phyloP scores from a whole-genome alignment of 2,888 invertebrate genomes.

The Coleophora flavipennella region DNA sequence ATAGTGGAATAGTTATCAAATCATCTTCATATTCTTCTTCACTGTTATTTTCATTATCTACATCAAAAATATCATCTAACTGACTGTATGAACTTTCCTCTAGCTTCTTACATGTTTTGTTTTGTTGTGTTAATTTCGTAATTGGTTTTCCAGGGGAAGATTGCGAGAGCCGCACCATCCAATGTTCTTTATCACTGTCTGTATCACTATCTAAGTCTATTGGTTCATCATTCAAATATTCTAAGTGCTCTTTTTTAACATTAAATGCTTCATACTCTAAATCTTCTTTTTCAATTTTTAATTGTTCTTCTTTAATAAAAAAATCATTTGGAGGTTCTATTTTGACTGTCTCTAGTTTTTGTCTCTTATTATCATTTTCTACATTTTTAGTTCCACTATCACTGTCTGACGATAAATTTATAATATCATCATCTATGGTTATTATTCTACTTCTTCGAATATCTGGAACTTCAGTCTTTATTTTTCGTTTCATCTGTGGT shows the following conservation, averaged over 20 bases:
- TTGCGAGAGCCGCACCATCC: conserved; percentile 68
- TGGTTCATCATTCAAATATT: conserved; percentile 47
- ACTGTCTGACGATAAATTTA: conserved; percentile 40
- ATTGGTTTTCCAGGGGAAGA: conserved; percentile 54
- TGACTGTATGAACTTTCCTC: conserved; percentile 58
- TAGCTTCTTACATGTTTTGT: conserved; percentile 20
- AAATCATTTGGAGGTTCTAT: conserved; percentile 20
- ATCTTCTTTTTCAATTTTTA: conserved; percentile 42
- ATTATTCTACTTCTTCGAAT: conserved; percentile 6
- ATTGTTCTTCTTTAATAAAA: conserved; percentile 19
- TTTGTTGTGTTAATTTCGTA: conserved; percentile 24
- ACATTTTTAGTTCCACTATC: conserved; percentile 27
- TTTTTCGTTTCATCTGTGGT: conserved; percentile 37
- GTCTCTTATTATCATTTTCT: conserved; percentile 24
- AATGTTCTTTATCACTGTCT: conserved; percentile 67
- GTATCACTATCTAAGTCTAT: conserved; percentile 55
- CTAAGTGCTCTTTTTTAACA: conserved; percentile 53
- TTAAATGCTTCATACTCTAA: conserved; percentile 48
- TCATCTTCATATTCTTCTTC: conserved; percentile 41
- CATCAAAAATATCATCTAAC: conserved; percentile 32
- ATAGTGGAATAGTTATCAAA: conserved; percentile 33
- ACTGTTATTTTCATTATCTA: conserved; percentile 18
- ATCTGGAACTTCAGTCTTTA: conserved; percentile 18
- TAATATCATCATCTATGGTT: conserved; percentile 21
- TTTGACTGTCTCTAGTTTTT: conserved; percentile 28